Percentiles rank a stretch among this genome's conserved stretches.
Conservation (phyloP, 2,888 invertebrate genomes). For the Nebria brevicollis region DNA sequence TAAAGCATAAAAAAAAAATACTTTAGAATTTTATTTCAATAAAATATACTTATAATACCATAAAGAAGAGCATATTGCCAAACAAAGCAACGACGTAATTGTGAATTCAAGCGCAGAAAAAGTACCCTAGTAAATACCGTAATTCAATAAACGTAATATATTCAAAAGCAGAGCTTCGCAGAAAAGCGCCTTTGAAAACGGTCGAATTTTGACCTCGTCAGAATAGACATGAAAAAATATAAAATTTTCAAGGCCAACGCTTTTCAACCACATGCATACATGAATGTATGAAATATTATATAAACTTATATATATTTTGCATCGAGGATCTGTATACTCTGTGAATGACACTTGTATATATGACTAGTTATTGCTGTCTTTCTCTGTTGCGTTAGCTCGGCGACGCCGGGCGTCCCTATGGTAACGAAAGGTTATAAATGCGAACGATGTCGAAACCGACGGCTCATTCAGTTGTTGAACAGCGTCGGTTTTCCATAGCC, state of each 20-base stretch:
- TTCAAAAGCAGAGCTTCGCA: not conserved
- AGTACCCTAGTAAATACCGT: not conserved
- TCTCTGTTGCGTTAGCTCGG: conserved; percentile 17
- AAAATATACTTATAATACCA: too few species aligned
- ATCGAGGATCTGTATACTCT: not conserved
- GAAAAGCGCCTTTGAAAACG: not conserved
- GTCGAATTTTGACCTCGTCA: not conserved
- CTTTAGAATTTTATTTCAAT: too few species aligned
- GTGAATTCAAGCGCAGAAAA: not conserved
- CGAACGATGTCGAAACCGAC: conserved; percentile 57
- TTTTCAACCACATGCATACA: not conserved
- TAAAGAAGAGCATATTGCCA: too few species aligned
- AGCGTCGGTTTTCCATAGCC: conserved; percentile 13
- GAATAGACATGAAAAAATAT: not conserved
- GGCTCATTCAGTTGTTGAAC: conserved; percentile 56
- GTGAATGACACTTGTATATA: conserved; percentile 5
- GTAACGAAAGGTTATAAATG: conserved; percentile 58
- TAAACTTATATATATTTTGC: not conserved
- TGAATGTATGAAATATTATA: not conserved
- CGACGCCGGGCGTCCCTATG: conserved; percentile 55
- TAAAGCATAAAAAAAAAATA: too few species aligned
- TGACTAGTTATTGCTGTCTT: not conserved
- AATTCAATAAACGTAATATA: not conserved
- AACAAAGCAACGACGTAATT: not conserved
- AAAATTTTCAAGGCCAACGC: not conserved